Base-by-base conservation (phyloP, 2,797 vertebrate genomes). In the Melanotaenia boesemani region DNA sequence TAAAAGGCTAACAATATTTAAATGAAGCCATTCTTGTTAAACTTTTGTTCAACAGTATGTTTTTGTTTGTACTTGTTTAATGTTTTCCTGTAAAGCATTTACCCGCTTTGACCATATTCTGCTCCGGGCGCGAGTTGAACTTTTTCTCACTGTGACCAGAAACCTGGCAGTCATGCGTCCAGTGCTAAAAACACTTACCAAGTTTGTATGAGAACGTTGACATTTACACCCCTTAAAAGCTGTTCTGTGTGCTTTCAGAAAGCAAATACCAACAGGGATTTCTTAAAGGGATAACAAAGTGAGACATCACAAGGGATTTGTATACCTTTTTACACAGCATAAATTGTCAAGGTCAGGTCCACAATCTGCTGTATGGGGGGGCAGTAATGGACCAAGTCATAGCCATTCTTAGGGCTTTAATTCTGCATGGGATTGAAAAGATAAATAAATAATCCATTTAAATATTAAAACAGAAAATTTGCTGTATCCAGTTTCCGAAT, bases 101-200 rank as follows among this genome's bases (percentile, higher is more conserved):
- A 59, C 59, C 60, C 52, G 13, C 0, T 65, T 36, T 18, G 65
- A 70, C 50, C 55, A 16, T 20, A 11, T 39, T 73, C 41, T 54
- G 86, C 88, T 72, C 2, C 1, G 30, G 80, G 83, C 67, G 74
- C 41, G 57, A 8, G 0, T n/a, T 86, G 81, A 86, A 84, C 83
- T 83, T 85, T 74, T 39, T 34, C 70, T 60, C 28, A 44, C 63
- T 39, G 65, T 72, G 70, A 79, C 70, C 59, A 80, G 65, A 72
- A 70, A 75, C 46, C 13, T 46, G 44, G 18, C 16, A 7, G 41
- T 72, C 28, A 56, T 81, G 70, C 70, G 71, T 61, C 75, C 64
- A 8, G 34, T 55, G 80, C 77, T 77, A 76, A 79, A 83, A 84
- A 67, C 69, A 70, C 67, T 64, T 76, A 71, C 82, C 70, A 63